Evolutionary conservation across 2,797 vertebrate species (phyloP).

Genomic region (Lagodon rhomboides): DNA sequence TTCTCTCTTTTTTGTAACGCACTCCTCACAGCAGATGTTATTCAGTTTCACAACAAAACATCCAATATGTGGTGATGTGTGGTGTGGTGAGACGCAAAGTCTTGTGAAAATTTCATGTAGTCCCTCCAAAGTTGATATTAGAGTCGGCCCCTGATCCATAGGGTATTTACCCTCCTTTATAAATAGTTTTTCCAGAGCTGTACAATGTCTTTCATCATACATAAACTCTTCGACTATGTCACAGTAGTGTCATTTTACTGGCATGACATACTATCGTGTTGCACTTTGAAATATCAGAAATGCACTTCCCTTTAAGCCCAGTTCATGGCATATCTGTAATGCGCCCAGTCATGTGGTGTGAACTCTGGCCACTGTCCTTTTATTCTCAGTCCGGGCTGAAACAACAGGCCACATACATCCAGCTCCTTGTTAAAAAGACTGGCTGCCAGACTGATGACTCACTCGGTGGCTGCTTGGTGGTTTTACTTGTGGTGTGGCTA

Average conservation of each 20-base stretch:
- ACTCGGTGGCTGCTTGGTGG: slow-evolving; percentile 51
- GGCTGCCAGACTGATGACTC: slow-evolving; percentile 61
- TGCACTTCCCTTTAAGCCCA: slow-evolving; percentile 14
- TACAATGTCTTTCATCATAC: neutral
- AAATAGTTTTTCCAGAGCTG: neutral
- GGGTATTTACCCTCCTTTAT: neutral
- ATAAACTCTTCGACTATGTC: neutral
- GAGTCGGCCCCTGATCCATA: neutral
- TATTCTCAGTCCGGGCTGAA: slow-evolving; percentile 46
- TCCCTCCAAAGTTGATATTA: no score
- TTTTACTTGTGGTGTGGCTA: slow-evolving; percentile 39
- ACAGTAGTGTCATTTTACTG: neutral
- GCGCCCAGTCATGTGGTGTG: slow-evolving; percentile 9
- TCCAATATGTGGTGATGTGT: no score
- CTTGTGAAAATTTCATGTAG: no score
- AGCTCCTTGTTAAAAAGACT: slow-evolving; percentile 39
- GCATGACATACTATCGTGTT: neutral
- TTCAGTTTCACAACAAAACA: no score
- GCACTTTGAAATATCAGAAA: neutral
- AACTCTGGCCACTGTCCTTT: slow-evolving; percentile 41
- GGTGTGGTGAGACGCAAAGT: no score
- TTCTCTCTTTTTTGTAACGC: no score
- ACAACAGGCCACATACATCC: slow-evolving; percentile 57
- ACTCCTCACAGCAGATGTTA: no score
- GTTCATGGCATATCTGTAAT: slow-evolving; percentile 26